phyloP scores from a whole-genome alignment of 2,113 vertebrate genomes.

The Siniperca knerii region DNA sequence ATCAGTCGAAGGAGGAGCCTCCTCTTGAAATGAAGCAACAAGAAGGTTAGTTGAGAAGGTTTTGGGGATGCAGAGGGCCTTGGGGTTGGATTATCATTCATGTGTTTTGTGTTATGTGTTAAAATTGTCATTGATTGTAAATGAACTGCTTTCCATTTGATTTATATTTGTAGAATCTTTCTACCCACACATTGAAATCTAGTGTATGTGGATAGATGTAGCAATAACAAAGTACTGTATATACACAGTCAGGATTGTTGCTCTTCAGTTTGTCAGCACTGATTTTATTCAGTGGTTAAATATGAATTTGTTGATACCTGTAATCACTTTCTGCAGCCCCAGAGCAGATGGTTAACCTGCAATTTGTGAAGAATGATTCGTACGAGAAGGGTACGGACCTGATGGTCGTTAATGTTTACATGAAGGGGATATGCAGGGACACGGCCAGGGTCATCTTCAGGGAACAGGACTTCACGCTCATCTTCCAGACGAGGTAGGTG shows the following conservation, averaged over 20 bases:
- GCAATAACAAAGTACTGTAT: neutral
- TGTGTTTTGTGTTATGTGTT: no score
- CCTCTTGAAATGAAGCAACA: slow-evolving; percentile 77
- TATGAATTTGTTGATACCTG: neutral
- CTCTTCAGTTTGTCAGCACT: neutral
- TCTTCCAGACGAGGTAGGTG: slow-evolving; percentile 94
- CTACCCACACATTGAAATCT: neutral
- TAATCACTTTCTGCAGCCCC: slow-evolving; percentile 75
- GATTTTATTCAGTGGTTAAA: neutral
- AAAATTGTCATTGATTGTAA: neutral
- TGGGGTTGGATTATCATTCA: neutral
- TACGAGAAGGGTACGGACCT: slow-evolving; percentile 97
- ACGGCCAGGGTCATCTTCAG: slow-evolving; percentile 93
- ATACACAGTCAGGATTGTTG: neutral
- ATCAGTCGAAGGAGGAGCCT: slow-evolving; percentile 87
- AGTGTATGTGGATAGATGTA: neutral
- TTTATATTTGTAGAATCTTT: neutral
- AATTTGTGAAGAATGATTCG: slow-evolving; percentile 93
- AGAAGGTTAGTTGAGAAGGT: slow-evolving; percentile 81
- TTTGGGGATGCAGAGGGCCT: neutral
- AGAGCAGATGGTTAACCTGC: slow-evolving; percentile 93
- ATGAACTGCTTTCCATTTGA: neutral
- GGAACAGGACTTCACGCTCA: slow-evolving; percentile 96
- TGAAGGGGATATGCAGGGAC: slow-evolving; percentile 92
- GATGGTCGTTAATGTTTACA: slow-evolving; percentile 96